Evolutionary conservation across 1,140 invertebrate species (phyloP), one percentile per base, ranked within the genome.

Genomic region (Piezodorus guildinii): DNA sequence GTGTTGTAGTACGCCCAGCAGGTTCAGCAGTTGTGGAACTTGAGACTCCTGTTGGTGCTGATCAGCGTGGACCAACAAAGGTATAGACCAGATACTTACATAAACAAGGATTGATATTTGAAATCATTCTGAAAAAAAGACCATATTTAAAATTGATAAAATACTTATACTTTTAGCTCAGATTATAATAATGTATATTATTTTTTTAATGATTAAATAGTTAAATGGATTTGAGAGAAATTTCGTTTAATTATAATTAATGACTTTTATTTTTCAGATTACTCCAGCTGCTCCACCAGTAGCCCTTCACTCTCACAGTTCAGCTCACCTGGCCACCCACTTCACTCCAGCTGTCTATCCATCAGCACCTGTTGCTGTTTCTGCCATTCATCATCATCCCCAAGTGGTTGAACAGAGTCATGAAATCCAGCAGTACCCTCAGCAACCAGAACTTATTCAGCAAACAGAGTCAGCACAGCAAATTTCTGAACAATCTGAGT

Each of bases 11-110:
- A 21, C 77, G 82, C n/a, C 81, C 81, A 3, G 81, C 80, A 2
- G 82, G 82, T 19, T 82, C 80, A 0, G 77, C 82, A 27, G 76
- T 83, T 6, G 76, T 83, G 0, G 82, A 84, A 67, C 71, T 84
- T 0, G 80, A 81, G 56, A 77, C 81, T 62, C 82, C 82, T 0
- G 74, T 79, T 12, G 80, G 80, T 8, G 81, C 82, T 67, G 74
- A 75, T n/a, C 79, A 80, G 43, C 78, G 74, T 17, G 52, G 52
- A 25, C 23, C 52, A 19, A 56, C 52, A 9, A 19, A 25, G 66
- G 70, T 70, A 62, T 15, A 23, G 10, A 51, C 25, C 17, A 3
- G 17, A 62, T 21, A 17, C 16, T 10, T 49, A 9, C 19, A 19
- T 10, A 12, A 49, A 49, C 5, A 16, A 80, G 80, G 69, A 76